Evolutionary conservation across 2,113 vertebrate species (phyloP), one percentile per base, ranked within the genome.

Genomic region (Grammomys dolichurus): DNA sequence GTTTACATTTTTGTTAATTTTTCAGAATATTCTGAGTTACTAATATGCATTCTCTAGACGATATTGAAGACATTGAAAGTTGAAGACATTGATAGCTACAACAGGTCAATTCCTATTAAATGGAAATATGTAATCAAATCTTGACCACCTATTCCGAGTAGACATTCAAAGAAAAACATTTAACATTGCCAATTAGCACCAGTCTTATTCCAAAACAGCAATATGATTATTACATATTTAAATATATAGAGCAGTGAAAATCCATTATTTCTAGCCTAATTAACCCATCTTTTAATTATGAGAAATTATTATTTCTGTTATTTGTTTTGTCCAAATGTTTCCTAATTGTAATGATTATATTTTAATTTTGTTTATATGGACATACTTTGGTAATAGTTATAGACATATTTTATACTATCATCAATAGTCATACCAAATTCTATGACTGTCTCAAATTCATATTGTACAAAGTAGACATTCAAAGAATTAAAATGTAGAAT

Each of bases 1-100:
- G 20, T 78, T 78, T 94, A 76, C 17, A 40, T 86, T 92, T 90
- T 96, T 28, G 67, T 72, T 94, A 96, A 93, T 58, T 96, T 93
- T 95, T 94, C 46, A 94, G 69, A 13, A 91, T 77, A 94, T 89
- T 89, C 73, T 77, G 40, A 84, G 16, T 69, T 89, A 3, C 36
- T 63, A 78, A 28, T 81, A 48, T 76, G 9, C 33, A 11, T 24
- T 51, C 75, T 75, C 73, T 40, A 95, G 60, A 84, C 5, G 48
- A n/a, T 8, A 76, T 48, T 48, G 19, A 86, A 11, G 22, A 31
- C 28, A 67, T 13, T 88, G 93, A 94, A 63, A 95, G 22, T 11
- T 81, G 51, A 48, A 9, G 5, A 65, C 14, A 70, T 28, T 85
- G 93, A 94, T 56, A 95, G 22, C 76, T 69, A 86, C 58, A 4